Evolutionary conservation across 2,888 invertebrate species (phyloP).

Genomic region (Drosophila quinaria): DNA sequence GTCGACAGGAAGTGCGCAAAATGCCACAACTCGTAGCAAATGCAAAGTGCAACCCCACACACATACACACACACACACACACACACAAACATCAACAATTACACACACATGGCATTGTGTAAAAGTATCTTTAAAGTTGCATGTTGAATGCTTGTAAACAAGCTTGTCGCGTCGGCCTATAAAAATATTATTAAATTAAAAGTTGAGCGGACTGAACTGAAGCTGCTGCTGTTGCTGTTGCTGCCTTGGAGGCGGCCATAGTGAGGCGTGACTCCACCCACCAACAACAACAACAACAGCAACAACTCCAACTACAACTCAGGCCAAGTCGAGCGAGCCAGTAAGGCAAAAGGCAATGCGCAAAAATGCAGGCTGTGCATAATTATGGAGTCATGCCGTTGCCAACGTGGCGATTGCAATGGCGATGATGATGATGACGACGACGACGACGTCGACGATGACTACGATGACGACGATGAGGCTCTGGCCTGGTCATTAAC

Average conservation of each 20-base stretch:
- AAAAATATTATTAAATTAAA: slow-evolving; percentile 82
- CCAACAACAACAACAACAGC: slow-evolving; percentile 36
- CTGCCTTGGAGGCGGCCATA: slow-evolving; percentile 36
- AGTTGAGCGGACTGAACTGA: slow-evolving; percentile 53
- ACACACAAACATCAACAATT: slow-evolving; percentile 3
- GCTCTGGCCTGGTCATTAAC: slow-evolving; percentile 70
- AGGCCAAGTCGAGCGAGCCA: slow-evolving; percentile 24
- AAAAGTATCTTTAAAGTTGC: slow-evolving; percentile 77
- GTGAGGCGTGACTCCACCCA: slow-evolving; percentile 77
- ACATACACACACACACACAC: slow-evolving; percentile 28
- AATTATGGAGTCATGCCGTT: slow-evolving; percentile 76
- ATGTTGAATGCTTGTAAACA: slow-evolving; percentile 80
- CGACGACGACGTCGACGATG: slow-evolving; percentile 15
- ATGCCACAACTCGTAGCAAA: slow-evolving; percentile 76
- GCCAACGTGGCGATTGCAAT: slow-evolving; percentile 67
- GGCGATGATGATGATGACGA: slow-evolving; percentile 55
- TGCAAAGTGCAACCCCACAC: slow-evolving; percentile 52
- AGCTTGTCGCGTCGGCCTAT: slow-evolving; percentile 80
- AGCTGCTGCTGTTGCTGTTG: slow-evolving; percentile 36
- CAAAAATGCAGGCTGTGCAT: slow-evolving; percentile 73
- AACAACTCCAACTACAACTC: slow-evolving; percentile 22
- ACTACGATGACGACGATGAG: slow-evolving; percentile 2
- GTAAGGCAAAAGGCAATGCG: slow-evolving; percentile 57
- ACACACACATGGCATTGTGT: slow-evolving; percentile 51
- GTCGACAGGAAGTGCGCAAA: slow-evolving; percentile 85